phyloP scores from a whole-genome alignment of 2,113 vertebrate genomes.

The Orthonyx spaldingii region DNA sequence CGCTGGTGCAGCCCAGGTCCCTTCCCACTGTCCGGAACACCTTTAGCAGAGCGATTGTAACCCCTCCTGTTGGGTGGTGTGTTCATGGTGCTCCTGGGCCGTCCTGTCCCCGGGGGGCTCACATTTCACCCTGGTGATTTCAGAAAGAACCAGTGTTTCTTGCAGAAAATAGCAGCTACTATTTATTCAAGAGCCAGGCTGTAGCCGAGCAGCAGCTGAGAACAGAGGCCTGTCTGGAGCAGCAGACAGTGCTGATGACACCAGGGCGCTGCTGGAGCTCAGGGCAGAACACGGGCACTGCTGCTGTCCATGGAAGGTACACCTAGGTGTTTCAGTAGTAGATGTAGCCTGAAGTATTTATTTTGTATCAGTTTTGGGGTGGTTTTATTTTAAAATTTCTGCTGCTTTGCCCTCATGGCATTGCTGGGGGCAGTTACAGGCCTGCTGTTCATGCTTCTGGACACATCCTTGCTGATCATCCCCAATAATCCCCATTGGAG shows the following conservation, averaged over 20 bases:
- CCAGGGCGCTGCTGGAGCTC: no score
- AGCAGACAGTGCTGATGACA: no score
- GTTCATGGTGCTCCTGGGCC: not conserved
- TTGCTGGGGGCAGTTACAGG: not conserved
- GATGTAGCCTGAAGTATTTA: accelerated
- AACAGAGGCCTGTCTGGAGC: not conserved
- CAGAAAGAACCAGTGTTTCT: not conserved
- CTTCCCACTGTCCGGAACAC: not conserved
- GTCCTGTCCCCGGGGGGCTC: not conserved
- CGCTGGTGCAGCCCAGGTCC: not conserved
- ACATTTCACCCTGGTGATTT: not conserved
- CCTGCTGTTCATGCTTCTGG: not conserved
- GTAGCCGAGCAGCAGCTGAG: not conserved
- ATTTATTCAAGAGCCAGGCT: not conserved
- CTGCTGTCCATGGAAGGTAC: accelerated
- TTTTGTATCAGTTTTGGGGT: accelerated
- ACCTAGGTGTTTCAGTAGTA: accelerated
- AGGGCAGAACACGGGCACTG: no score
- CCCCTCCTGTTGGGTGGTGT: not conserved
- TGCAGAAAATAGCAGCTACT: not conserved
- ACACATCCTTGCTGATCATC: not conserved
- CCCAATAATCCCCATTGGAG: accelerated
- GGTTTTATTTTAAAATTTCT: not conserved
- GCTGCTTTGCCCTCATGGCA: accelerated
- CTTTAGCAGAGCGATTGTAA: not conserved